A percentile compares a stretch with the other conserved stretches of the same genome.
These are phyloP conservation scores for Syngnathus typhle DNA, from an alignment of 2,113 vertebrate genomes.

Conservation along the genomic window DNA sequence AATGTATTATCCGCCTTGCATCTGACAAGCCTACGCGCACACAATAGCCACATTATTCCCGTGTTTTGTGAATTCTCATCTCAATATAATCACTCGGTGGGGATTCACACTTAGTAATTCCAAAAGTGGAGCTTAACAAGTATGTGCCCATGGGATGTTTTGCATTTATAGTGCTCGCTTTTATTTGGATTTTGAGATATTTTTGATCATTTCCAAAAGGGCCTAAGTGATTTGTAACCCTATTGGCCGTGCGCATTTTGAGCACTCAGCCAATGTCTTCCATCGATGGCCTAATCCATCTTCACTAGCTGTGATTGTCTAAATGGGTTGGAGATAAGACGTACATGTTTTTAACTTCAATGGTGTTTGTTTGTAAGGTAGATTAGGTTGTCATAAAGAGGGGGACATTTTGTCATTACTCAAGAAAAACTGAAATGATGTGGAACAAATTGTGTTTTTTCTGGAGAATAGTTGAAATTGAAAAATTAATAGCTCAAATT, in stretches of 20 bases:
- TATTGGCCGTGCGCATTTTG: not conserved
- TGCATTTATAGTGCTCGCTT: not conserved
- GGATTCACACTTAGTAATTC: not conserved
- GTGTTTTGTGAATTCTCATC: not conserved
- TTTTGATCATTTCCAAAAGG: conserved; percentile 2
- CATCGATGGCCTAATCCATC: not conserved
- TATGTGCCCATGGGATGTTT: not conserved
- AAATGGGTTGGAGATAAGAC: not conserved
- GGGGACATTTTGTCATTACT: too few relatives aligned
- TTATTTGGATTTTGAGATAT: not conserved
- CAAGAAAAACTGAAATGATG: conserved; percentile 35
- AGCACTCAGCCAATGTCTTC: not conserved
- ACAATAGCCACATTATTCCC: not conserved
- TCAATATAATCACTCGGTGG: not conserved
- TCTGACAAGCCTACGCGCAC: not conserved
- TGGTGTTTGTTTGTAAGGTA: too few relatives aligned
- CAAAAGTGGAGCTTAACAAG: not conserved
- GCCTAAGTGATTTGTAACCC: not conserved
- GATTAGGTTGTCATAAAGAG: too few relatives aligned
- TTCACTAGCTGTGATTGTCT: not conserved
- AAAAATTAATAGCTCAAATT: not conserved
- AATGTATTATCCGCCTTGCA: not conserved
- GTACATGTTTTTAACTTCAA: too few relatives aligned
- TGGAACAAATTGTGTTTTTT: conserved; percentile 42
- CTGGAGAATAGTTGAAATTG: not conserved